phyloP scores from a whole-genome alignment of 1,140 invertebrate species.

The Melipona quadrifasciata region DNA sequence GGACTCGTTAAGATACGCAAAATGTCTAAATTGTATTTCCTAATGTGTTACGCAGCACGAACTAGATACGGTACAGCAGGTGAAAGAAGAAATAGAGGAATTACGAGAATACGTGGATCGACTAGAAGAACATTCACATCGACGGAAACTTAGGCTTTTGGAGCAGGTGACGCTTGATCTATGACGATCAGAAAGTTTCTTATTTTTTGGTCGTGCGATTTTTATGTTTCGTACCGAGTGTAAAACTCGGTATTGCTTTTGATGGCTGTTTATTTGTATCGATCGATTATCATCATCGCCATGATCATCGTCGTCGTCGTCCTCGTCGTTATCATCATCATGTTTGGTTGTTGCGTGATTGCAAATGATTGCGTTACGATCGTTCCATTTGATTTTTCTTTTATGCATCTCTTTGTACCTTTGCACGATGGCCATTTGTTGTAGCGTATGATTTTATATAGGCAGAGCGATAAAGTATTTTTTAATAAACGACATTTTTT shows the following conservation, averaged over 20 bases:
- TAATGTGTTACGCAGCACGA: slow-evolving; percentile 84
- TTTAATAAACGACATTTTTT: slow-evolving; percentile 29
- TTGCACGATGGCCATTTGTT: slow-evolving; percentile 6
- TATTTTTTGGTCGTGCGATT: slow-evolving; percentile 8
- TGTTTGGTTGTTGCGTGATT: slow-evolving; percentile 20
- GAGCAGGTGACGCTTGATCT: slow-evolving; percentile 87
- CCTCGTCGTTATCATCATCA: not conserved
- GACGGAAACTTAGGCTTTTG: slow-evolving; percentile 91
- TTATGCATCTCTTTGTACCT: slow-evolving; percentile 9
- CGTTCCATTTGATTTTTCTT: slow-evolving; percentile 12
- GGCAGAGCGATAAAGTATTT: not conserved
- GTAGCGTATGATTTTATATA: slow-evolving; percentile 35
- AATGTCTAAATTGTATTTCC: slow-evolving; percentile 33
- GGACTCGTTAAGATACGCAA: not conserved
- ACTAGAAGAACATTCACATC: slow-evolving; percentile 93
- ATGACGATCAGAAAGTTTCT: slow-evolving; percentile 3
- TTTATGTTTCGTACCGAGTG: slow-evolving; percentile 5
- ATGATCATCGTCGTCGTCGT: not conserved
- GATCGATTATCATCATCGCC: slow-evolving; percentile 5
- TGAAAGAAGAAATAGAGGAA: slow-evolving; percentile 96
- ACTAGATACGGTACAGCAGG: slow-evolving; percentile 94
- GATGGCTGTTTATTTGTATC: slow-evolving; percentile 8
- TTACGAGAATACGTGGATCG: slow-evolving; percentile 94
- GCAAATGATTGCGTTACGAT: not conserved
- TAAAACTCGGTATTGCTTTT: slow-evolving; percentile 11